Base-by-base conservation (phyloP, 2,113 vertebrate species). In the Pica pica region DNA sequence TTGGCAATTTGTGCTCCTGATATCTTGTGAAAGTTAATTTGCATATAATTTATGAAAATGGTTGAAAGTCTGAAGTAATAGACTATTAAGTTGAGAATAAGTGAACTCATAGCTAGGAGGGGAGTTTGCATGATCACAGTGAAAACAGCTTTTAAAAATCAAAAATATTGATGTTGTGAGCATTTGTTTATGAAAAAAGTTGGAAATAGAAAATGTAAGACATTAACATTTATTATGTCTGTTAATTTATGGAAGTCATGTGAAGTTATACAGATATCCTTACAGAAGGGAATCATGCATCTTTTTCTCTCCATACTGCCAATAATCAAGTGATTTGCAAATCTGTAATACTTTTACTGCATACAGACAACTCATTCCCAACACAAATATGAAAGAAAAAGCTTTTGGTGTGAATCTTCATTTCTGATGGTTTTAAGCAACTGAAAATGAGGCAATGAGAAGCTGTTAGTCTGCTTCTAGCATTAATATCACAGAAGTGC, bases 381-480 rank as follows among this genome's bases (percentile, higher is more conserved):
- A 92, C 47, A 94, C 57, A 89, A 87, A 93, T 39, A 93, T n/a
- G 18, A 80, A 87, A 85, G 67, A 39, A 90, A 94, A 96, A 90
- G 93, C 57, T 91, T 73, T 85, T 42, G 64, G 39, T 71, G 27
- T 94, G 73, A 70, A 75, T 84, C 61, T 89, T 78, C 42, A 65
- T 61, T 93, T 95, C 57, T 91, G 81, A 94, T 95, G 94, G 69
- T 61, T 95, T 97, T 83, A 89, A 93, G 94, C 91, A 97, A 97
- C 94, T 95, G 70, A 91, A 87, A 89, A 94, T 91, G 94, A 96
- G 78, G 77, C 86, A 95, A 17, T 91, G 93, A 78, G 69, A 94
- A 93, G 92, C 85, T 94, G 90, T 96, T 93, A 96, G 93, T 96
- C 61, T 96, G 74, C 74, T 95, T 91, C 90, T 74, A 73, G 90